These are phyloP conservation scores for Drosophila nr. perissopoda DNA, from an alignment of 2,888 invertebrate species.

Conservation along the genomic window DNA sequence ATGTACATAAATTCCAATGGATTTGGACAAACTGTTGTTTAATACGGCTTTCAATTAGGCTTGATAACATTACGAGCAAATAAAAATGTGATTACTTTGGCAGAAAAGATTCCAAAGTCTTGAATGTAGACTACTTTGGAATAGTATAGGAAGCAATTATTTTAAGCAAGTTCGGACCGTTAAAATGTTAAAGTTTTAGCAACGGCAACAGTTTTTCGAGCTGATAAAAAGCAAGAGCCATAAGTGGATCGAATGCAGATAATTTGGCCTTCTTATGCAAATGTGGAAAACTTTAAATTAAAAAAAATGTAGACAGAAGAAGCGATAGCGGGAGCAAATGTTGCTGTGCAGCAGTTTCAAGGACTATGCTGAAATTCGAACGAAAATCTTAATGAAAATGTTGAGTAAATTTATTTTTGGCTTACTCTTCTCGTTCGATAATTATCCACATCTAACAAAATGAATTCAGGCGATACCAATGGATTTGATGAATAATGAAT, in stretches of 20 bases:
- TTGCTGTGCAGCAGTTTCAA: background rate
- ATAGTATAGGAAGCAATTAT: background rate
- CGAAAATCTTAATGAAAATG: background rate
- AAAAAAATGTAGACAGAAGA: background rate
- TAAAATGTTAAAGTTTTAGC: background rate
- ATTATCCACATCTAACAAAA: background rate
- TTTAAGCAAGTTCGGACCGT: background rate
- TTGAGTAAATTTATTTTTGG: background rate
- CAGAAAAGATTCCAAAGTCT: background rate
- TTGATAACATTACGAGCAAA: conserved; percentile 33
- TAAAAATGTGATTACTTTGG: conserved; percentile 16
- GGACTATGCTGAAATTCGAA: background rate
- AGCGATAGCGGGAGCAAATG: background rate
- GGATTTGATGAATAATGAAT: background rate
- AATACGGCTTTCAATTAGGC: conserved; percentile 65
- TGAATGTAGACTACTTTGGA: background rate
- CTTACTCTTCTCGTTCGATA: background rate
- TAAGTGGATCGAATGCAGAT: background rate
- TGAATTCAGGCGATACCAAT: background rate
- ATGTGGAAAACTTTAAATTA: background rate
- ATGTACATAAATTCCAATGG: conserved; percentile 61
- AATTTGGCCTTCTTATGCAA: background rate
- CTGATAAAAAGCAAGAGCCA: conserved; percentile 3
- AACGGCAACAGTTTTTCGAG: conserved; percentile 7
- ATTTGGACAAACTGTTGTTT: conserved; percentile 74